These are phyloP conservation scores for Otocyon megalotis DNA, from an alignment of 2,113 vertebrate species.

Conservation along the genomic window DNA sequence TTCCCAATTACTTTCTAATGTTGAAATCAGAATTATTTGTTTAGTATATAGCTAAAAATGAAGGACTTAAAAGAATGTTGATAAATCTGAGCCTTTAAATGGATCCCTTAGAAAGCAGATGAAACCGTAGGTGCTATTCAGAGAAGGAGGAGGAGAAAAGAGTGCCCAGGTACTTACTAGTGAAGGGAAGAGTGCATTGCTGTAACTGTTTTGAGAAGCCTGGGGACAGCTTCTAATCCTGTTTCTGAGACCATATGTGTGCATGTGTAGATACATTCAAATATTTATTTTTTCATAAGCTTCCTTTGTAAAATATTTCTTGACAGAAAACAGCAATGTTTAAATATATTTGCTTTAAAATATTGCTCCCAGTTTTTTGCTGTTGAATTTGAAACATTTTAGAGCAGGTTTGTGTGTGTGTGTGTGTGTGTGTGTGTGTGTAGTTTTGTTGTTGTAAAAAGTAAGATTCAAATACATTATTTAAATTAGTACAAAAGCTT, in stretches of 20 bases:
- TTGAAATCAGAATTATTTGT: conserved; percentile 40
- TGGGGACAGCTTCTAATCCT: neutral
- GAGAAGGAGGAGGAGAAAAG: neutral
- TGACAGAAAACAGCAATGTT: neutral
- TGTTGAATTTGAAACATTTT: conserved; percentile 6
- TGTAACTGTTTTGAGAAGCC: neutral
- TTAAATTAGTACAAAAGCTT: neutral
- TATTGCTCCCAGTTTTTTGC: neutral
- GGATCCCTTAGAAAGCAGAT: neutral
- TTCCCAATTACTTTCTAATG: neutral
- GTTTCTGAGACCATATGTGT: neutral
- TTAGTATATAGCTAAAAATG: neutral
- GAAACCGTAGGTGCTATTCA: neutral
- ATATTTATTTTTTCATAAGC: neutral
- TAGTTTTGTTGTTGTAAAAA: neutral
- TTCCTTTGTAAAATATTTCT: conserved; percentile 4
- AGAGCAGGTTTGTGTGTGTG: neutral
- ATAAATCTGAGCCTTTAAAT: neutral
- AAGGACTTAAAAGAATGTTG: conserved; percentile 45
- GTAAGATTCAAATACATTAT: neutral
- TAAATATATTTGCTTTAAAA: neutral
- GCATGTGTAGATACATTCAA: neutral
- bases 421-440: neutral
- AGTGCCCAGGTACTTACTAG: neutral
- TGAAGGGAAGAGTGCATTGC: neutral